Evolutionary conservation across 2,797 vertebrate genomes (phyloP), one percentile per base, ranked within the genome.

Genomic region (Chromobotia macracanthus): DNA sequence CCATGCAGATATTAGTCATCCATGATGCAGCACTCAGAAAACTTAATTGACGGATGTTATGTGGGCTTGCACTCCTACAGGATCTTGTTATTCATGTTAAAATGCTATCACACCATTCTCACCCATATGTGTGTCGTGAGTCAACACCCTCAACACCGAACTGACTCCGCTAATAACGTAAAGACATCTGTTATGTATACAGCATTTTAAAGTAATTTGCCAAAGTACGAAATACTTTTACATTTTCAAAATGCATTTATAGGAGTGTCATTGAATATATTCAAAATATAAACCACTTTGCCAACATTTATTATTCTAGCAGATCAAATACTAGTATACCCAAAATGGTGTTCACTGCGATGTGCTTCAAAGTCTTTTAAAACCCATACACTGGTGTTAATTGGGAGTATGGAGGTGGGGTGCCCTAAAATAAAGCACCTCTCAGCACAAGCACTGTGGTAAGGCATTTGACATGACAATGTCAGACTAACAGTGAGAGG

Each of bases 21-120:
- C 44, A 61, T 78, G 56, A 61, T 61, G 15, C 44, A 61, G 44
- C 44, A 28, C 48, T 55, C 51, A 28, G 31, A 55, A 50, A 18
- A 53, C 15, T 53, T 79, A 79, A 72, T 19, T 64, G 58, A 72
- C 71, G 46, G 68, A 63, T 72, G 46, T 55, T 53, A 64, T 64
- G 77, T 72, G 55, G 75, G 44, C 68, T 55, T 72, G 28, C 28
- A 71, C 76, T 79, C 76, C 76, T 79, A 79, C 67, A 16, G 21
- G 46, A 64, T 64, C 11, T 25, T 64, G 77, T 71, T 72, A 71
- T 72, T 71, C 31, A 15, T 70, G 35, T 16, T 72, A 55, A 65
- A 66, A 72, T 65, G 58, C 68, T 65, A 21, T 63, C 50, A 15
- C 18, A 63, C 55, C 28, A 25, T 53, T 21, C 60, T 65, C 76